Evolutionary conservation across 92 coral and sea anemone species (phyloP).

Genomic region (Parazoanthus swiftii): DNA sequence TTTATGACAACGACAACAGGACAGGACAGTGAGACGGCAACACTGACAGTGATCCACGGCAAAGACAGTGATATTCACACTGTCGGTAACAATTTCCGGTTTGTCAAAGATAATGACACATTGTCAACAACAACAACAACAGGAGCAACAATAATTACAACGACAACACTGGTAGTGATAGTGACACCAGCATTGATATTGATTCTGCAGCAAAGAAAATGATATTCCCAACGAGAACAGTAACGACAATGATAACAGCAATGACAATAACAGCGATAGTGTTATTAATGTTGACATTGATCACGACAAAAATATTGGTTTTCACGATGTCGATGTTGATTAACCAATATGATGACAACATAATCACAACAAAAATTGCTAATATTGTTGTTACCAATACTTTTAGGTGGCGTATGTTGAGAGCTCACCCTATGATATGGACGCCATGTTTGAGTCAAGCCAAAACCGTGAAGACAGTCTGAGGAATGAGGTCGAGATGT

Average conservation of each 20-base stretch:
- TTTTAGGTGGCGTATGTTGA: conserved; percentile 49
- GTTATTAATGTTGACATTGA: not conserved
- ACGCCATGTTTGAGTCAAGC: conserved; percentile 68
- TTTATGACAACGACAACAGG: not conserved
- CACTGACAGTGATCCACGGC: too few species aligned
- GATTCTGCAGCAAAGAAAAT: too few species aligned
- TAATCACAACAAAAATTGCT: not conserved
- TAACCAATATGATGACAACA: too few species aligned
- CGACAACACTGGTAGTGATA: not conserved
- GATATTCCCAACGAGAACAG: too few species aligned
- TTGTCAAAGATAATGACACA: too few species aligned
- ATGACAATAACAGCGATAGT: not conserved
- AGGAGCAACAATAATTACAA: too few species aligned
- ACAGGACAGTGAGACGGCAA: not conserved
- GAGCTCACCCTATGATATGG: conserved; percentile 67
- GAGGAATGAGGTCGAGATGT: conserved; percentile 58
- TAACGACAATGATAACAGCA: too few species aligned
- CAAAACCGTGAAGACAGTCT: conserved; percentile 71
- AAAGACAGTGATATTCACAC: not conserved
- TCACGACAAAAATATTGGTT: too few species aligned
- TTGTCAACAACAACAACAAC: too few species aligned
- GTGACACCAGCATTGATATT: not conserved
- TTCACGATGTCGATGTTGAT: too few species aligned
- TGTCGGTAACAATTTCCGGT: too few species aligned
- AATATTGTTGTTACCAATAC: not conserved